These are phyloP conservation scores for Xestia ashworthii DNA, from an alignment of 2,888 invertebrate genomes.

Conservation along the genomic window DNA sequence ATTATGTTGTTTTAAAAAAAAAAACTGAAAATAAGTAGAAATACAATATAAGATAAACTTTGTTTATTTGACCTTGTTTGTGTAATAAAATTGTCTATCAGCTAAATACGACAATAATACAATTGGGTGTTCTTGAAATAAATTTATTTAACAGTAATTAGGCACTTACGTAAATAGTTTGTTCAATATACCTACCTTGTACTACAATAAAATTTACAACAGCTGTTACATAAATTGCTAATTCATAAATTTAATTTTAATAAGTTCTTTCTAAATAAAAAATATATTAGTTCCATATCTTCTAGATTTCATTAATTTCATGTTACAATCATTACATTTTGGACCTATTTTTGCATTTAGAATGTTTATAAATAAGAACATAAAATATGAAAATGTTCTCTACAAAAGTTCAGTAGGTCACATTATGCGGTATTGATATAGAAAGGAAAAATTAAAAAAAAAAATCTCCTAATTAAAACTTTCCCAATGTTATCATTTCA, in stretches of 20 bases:
- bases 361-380: neutral
- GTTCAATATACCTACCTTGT: too few relatives aligned
- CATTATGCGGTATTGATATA: neutral
- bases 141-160: neutral
- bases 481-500: neutral
- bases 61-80: constrained; percentile 29
- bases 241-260: too few relatives aligned
- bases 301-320: neutral
- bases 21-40: too few relatives aligned
- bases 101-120: constrained; percentile 10
- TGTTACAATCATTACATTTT: neutral
- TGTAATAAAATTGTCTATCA: constrained; percentile 6
- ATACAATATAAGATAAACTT: neutral
- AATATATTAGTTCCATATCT: neutral
- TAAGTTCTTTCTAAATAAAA: neutral
- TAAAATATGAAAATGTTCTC: neutral
- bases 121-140: constrained; percentile 1
- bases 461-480: neutral
- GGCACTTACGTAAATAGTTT: neutral
- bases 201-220: neutral
- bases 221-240: neutral
- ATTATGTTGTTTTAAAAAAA: too few relatives aligned
- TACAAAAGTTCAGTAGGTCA: constrained; percentile 2
- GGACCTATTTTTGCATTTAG: neutral
- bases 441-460: neutral